A percentile compares a stretch with the other conserved stretches of the same genome.
These are phyloP conservation scores for Strigamia crassipes DNA, from an alignment of 2,888 invertebrate species.

Conservation along the genomic window DNA sequence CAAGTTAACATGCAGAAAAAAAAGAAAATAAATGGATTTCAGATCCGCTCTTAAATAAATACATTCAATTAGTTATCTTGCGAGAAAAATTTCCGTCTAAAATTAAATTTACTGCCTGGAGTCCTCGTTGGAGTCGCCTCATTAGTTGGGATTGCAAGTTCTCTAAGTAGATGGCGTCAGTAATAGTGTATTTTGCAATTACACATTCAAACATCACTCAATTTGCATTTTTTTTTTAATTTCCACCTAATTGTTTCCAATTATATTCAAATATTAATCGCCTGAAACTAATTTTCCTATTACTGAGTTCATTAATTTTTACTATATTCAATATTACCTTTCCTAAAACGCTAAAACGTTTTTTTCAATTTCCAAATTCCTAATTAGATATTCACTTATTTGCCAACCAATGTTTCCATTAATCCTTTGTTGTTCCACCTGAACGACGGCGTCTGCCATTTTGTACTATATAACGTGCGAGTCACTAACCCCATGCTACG, in stretches of 20 bases:
- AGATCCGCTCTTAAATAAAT: too few relatives aligned
- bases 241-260: background rate
- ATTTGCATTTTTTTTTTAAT: background rate
- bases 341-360: background rate
- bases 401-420: background rate
- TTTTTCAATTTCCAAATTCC: background rate
- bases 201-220: background rate
- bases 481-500: conserved; percentile 29
- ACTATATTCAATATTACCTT: too few relatives aligned
- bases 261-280: too few relatives aligned
- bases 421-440: conserved; percentile 25
- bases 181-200: background rate
- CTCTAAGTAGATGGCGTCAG: background rate
- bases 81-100: too few relatives aligned
- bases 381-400: conserved; percentile 3
- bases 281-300: too few relatives aligned
- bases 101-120: background rate
- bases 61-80: too few relatives aligned
- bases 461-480: conserved; percentile 31
- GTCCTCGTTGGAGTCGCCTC: background rate
- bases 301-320: too few relatives aligned
- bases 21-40: too few relatives aligned
- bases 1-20: too few relatives aligned
- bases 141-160: background rate
- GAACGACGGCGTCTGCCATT: conserved; percentile 18